These are phyloP conservation scores for Ephydatia muelleri DNA, from an alignment of 37 sponge, comb jelly and placozoan genomes.

Conservation along the genomic window DNA sequence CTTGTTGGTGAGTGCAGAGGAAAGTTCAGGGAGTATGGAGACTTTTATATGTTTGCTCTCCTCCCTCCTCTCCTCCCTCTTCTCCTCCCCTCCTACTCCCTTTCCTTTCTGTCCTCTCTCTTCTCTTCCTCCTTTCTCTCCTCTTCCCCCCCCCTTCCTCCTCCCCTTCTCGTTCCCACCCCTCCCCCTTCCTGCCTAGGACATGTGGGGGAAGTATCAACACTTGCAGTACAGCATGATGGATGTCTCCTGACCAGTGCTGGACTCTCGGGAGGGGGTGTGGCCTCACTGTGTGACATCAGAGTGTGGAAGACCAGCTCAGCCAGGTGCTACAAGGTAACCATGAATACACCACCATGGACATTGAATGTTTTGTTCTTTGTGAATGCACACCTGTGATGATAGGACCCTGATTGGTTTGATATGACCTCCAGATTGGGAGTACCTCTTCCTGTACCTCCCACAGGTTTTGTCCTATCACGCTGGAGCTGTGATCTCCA, in stretches of 20 bases:
- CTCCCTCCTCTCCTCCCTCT: background rate
- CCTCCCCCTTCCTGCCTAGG: constrained; percentile 30
- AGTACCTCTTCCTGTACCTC: too few species aligned
- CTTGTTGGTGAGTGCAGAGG: constrained; percentile 44
- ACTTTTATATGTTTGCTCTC: background rate
- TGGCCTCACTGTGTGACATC: constrained; percentile 53
- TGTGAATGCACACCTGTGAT: too few species aligned
- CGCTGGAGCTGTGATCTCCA: constrained; percentile 15
- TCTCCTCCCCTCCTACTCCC: background rate
- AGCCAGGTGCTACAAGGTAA: constrained; percentile 64
- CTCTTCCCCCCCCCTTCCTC: too few species aligned
- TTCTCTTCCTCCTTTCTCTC: too few species aligned
- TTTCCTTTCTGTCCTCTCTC: too few species aligned
- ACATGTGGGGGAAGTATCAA: constrained; percentile 69
- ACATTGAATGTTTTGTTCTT: too few species aligned
- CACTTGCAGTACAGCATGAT: constrained; percentile 61
- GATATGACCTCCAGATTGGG: too few species aligned
- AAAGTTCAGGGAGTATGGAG: background rate
- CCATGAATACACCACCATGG: too few species aligned
- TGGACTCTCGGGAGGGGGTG: constrained; percentile 24
- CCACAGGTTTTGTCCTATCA: constrained; percentile 53
- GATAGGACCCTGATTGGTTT: too few species aligned
- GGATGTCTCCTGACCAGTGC: constrained; percentile 68
- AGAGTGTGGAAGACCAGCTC: constrained; percentile 59
- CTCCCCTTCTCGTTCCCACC: too few species aligned